Base-by-base conservation (phyloP, 2,113 vertebrate species). In the Bufo bufo region DNA sequence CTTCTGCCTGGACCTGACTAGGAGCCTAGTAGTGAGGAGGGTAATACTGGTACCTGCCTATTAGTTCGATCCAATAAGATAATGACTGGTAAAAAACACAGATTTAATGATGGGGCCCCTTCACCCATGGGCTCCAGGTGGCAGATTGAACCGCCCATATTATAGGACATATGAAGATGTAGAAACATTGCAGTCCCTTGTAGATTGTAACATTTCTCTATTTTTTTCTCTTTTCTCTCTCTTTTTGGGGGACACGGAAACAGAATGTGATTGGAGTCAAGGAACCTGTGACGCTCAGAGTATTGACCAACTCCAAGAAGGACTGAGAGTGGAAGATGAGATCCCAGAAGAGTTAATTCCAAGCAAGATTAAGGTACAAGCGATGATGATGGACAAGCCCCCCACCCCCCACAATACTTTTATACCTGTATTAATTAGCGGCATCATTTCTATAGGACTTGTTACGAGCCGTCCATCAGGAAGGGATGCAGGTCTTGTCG, bases 401-500 rank as follows among this genome's bases (percentile, higher is more conserved):
- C 0, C n/a, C 19, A 7, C 20, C 75, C 50, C 0, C 45, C 75
- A 49, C 10, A 8, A 52, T 78, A 78, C 23, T 52, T 33, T 33
- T 75, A 19, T 49, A 4, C 72, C 16, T 6, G 12, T 54, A 52
- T 20, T 78, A 5, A 75, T 20, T 23, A 23, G 8, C 20, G 11
- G 10, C 19, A 59, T 49, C 66, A 85, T 86, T 63, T 85, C 84
- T 89, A 3, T 50, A 99, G 98, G 95, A 94, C 58, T 93, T 99
- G 91, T 94, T 99, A 78, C 95, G 95, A 87, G 98, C 98, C 90
- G 97, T 99, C 3, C 97, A 99, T 91, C 96, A 96, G 85, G 98
- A 99, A 91, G 97, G 98, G 6, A 94, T 97, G 93, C 97, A 98
- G 91, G 97, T 99, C 9, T 94, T 99, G 10, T 97, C 97, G 20